Percentiles rank a stretch among this genome's conserved stretches.
phyloP scores from a whole-genome alignment of 2,888 invertebrate species.

The Limnephilus auricula region DNA sequence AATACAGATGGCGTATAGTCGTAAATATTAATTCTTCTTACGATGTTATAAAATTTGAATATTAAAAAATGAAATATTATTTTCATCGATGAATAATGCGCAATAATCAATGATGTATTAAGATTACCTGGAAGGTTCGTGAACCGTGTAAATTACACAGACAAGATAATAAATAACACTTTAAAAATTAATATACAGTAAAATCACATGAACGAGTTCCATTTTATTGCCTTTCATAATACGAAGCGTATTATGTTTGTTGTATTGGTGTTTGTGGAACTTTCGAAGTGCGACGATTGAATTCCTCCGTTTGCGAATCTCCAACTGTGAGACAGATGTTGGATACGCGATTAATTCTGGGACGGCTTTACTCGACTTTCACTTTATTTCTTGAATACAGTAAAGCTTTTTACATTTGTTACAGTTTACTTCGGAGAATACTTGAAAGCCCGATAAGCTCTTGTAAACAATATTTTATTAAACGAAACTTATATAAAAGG shows the following conservation, averaged over 20 bases:
- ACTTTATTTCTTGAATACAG: not conserved
- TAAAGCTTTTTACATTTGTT: not conserved
- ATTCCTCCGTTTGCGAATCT: slow-evolving; percentile 49
- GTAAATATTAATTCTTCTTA: not conserved
- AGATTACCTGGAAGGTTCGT: slow-evolving; percentile 11
- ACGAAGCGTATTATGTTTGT: not conserved
- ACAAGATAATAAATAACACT: slow-evolving; percentile 43
- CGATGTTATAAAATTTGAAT: not conserved
- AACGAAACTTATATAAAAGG: not conserved
- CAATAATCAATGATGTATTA: slow-evolving; percentile 7
- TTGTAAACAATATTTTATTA: not conserved
- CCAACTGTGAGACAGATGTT: slow-evolving; percentile 49
- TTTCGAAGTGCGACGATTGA: slow-evolving; percentile 44
- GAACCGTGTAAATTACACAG: slow-evolving; percentile 15
- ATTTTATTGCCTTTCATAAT: slow-evolving; percentile 9
- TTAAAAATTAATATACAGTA: not conserved
- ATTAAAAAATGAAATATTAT: slow-evolving; percentile 17
- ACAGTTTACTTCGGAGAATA: not conserved
- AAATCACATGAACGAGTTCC: slow-evolving; percentile 34
- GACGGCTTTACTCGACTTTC: not conserved
- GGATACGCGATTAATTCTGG: slow-evolving; percentile 30
- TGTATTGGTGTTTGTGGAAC: not conserved
- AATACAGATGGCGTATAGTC: not conserved
- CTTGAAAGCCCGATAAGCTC: not conserved
- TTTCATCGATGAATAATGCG: not conserved